Base-by-base conservation (phyloP, 2,113 vertebrate genomes). In the Galbula dea region DNA sequence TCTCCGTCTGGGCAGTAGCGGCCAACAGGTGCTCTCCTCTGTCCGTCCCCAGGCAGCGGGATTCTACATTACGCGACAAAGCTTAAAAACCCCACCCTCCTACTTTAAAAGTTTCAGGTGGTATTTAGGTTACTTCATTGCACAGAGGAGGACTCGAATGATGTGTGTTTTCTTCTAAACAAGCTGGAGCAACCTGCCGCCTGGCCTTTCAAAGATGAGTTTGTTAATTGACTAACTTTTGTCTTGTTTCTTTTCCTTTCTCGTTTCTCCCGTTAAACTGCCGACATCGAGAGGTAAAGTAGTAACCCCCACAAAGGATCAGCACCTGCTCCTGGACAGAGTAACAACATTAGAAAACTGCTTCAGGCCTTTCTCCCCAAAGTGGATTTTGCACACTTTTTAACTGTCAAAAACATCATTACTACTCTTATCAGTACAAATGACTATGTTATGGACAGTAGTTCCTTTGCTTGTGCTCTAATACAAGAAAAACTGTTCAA, bases 241-340 rank as follows among this genome's bases (percentile, higher is more conserved):
- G 3, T 6, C 19, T 15, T 43, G 0, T 22, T 45, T 15, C 12
- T 10, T 15, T 13, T 46, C 24, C 39, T 36, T 13, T 11, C 19
- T 18, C 6, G 0, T n/a, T 67, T 55, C 32, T 34, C 5, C 13
- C 75, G 0, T 9, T 2, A 0, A 34, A 2, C 22, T 11, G 0
- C 32, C 2, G 26, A 27, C 36, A 39, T 30, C n/a, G 6, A 29
- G 29, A 20, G 10, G 9, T 5, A 10, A 17, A 24, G 41, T 1
- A 14, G 11, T 7, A 18, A 9, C 48, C 21, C 22, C n/a, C 52
- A 22, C 15, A 23, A 0, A 0, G 4, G 11, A 7, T 16, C 5
- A 18, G 8, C 14, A 7, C 49, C 32, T 10, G 2, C 3, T 13
- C 13, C 23, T 11, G 62, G 58, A 14, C 26, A 45, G 30, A 30